These are phyloP conservation scores for Aporophyla nigra DNA, from an alignment of 2,888 invertebrate species.

Conservation along the genomic window DNA sequence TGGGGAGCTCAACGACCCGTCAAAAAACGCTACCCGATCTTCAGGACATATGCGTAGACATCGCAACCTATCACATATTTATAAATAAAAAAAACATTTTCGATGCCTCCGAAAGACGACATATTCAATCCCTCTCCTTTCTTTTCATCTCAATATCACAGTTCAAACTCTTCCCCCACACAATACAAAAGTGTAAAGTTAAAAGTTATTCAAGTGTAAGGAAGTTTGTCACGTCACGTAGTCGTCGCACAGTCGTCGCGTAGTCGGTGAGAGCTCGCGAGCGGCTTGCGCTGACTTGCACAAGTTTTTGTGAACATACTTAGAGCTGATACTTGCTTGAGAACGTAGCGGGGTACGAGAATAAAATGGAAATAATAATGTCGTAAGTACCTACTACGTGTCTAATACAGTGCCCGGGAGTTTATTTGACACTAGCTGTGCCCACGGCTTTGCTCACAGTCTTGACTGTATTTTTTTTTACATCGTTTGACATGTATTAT, in stretches of 20 bases:
- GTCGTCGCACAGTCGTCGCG: slow-evolving; percentile 8
- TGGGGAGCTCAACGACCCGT: no score
- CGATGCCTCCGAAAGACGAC: neutral
- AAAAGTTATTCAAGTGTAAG: slow-evolving; percentile 43
- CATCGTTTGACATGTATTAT: no score
- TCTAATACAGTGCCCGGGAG: neutral
- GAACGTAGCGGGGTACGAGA: slow-evolving; percentile 9
- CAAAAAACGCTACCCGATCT: no score
- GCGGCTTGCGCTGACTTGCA: slow-evolving; percentile 37
- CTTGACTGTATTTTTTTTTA: no score
- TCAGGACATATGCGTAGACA: no score
- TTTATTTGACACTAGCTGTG: no score
- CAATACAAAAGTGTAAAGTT: slow-evolving; percentile 37
- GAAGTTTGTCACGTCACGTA: slow-evolving; percentile 34
- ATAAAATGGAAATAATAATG: neutral
- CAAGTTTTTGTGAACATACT: slow-evolving; percentile 31
- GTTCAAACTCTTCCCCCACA: slow-evolving; percentile 7
- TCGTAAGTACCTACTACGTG: neutral
- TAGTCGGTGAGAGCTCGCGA: slow-evolving; percentile 14
- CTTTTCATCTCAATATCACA: slow-evolving; percentile 5
- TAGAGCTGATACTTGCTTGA: slow-evolving; percentile 39
- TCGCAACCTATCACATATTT: no score
- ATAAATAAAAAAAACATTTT: no score
- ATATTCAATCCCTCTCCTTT: no score
- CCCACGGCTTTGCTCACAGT: no score